Base-by-base conservation (phyloP, 2,888 invertebrate species). In the Sceliomorpha sp. region DNA sequence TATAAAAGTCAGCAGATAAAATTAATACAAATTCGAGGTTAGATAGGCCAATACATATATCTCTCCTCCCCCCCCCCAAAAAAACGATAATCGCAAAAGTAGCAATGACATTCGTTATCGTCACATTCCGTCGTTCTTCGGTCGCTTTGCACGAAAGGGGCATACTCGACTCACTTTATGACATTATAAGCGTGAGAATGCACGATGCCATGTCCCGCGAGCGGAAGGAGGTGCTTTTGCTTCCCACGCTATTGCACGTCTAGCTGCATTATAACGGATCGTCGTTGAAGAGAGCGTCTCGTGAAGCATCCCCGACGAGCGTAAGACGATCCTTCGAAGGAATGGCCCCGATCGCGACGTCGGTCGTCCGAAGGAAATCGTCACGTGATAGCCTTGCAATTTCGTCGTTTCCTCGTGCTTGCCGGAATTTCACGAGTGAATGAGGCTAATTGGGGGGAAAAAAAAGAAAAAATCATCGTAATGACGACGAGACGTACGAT, bases 131-230 rank as follows among this genome's bases (percentile, higher is more conserved):
- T 42, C 50, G 37, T 45, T 59, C 51, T 48, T 58, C 20, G 60
- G 36, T 37, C 39, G 51, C 36, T 37, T 59, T 66, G 60, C 48
- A 59, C 59, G 72, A 67, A 69, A 67, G 56, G 56, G 56, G 56
- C 45, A 63, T 24, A 53, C 50, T 24, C 60, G 55, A 36, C 50
- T 70, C 67, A 58, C 68, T 74, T 77, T 77, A 77, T 75, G 80
- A 81, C 76, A 81, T 78, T 81, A 77, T 79, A 81, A 81, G 83
- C 86, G 86, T 85, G 86, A 86, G 85, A 85, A 85, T 84, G 77
- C 64, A 71, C 71, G 67, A 73, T 70, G 69, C 69, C 66, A 63
- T 64, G 64, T 73, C 56, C 45, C 73, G 76, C 76, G 67, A 67
- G 60, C 84, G 84, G 84, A 84, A 84, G 84, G 78, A 81, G 77